Evolutionary conservation across 2,113 vertebrate genomes (phyloP), one percentile per base, ranked within the genome.

Genomic region (Charadrius vociferus): DNA sequence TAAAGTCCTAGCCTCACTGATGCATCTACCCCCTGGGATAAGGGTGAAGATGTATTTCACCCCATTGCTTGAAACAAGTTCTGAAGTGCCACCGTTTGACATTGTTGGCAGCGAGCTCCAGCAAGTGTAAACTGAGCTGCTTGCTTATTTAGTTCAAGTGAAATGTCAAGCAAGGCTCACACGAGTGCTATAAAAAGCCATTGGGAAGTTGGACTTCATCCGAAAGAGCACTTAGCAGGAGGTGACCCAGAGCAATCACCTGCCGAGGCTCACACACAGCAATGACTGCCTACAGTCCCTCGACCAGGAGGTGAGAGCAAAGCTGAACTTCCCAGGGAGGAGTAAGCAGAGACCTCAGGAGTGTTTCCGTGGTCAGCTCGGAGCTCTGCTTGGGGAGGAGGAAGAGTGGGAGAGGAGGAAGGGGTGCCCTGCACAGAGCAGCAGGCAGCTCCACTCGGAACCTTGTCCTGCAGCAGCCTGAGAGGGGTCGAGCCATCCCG

Each of bases 401-500:
- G 73, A 87, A 79, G 71, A 27, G 55, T 10, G 27, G 23, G 39
- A 72, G 79, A n/a, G 12, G 39, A 70, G 19, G 58, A 81, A 62
- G 41, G 26, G n/a, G 19, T 50, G 22, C 16, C 22, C 55, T 39
- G 39, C 50, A 8, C 45, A 5, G 37, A 61, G 37, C 58, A n/a
- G 30, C 68, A 43, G 52, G 61, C 66, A 37, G 9, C 43, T 73
- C 58, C 58, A 2, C 49, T 50, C 2, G 2, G 19, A 47, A 49
- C 77, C 37, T 50, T 36, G 47, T 41, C 52, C 56, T 3, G 2
- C 36, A 34, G 88, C 73, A 59, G 19, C 73, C n/a, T 3, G 1
- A 14, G 41, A n/a, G 37, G 16, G 30, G 30, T 81, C 0, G 5
- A 81, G 65, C 41, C 30, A 19, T 6, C 34, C 32, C 0, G 0